A percentile compares a stretch with the other conserved stretches of the same genome.
Conservation (phyloP, 1,140 invertebrate genomes). For the Akabosia matsudoensis region DNA sequence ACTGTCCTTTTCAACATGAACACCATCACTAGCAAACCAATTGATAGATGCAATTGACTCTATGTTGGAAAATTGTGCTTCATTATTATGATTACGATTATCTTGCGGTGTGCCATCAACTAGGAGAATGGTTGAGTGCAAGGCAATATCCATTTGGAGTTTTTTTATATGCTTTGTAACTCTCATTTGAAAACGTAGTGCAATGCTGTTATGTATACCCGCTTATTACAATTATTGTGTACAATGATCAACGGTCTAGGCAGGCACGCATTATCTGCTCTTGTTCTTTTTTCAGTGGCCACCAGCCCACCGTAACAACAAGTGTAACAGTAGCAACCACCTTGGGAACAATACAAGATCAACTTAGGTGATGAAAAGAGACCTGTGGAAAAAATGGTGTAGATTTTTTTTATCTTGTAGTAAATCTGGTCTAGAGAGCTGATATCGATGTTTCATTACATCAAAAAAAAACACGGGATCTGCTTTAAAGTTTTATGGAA, state of each 20-base stretch:
- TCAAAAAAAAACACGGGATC: not conserved
- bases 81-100: not conserved
- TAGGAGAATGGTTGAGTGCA: not conserved
- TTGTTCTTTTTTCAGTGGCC: too few species aligned
- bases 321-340: not conserved
- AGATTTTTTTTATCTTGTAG: too few species aligned
- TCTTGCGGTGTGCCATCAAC: not conserved
- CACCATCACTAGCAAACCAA: not conserved
- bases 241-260: too few species aligned
- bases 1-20: too few species aligned
- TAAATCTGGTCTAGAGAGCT: too few species aligned
- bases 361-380: constrained; percentile 2
- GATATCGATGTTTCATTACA: too few species aligned
- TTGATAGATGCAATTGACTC: not conserved
- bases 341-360: constrained; percentile 19
- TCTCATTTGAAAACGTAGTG: too few species aligned
- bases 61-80: not conserved
- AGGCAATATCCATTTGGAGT: not conserved
- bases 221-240: too few species aligned
- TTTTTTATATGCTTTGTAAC: not conserved
- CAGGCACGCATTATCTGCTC: too few species aligned
- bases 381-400: not conserved
- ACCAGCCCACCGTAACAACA: not conserved
- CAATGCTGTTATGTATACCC: too few species aligned
- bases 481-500: constrained; percentile 16